phyloP scores from a whole-genome alignment of 1,140 invertebrate genomes.

The Meloidogyne chitwoodi region DNA sequence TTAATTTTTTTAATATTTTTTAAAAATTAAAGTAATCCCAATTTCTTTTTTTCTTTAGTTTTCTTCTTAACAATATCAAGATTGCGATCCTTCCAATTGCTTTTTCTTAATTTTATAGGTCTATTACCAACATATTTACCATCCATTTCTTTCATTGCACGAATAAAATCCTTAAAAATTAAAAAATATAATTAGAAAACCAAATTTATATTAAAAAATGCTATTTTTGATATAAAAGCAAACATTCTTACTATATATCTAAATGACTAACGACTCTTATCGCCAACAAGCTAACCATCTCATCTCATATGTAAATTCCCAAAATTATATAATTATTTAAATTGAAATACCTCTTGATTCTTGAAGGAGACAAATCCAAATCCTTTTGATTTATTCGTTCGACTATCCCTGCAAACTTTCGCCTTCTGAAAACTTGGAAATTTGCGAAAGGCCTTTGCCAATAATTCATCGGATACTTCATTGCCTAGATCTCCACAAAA shows the following conservation, averaged over 20 bases:
- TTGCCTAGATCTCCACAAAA: conserved; percentile 99
- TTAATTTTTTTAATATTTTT: neutral
- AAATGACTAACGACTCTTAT: neutral
- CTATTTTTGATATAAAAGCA: no score
- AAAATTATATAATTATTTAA: neutral
- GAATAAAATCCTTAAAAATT: conserved; percentile 78
- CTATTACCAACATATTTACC: conserved; percentile 88
- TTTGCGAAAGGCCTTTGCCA: conserved; percentile 72
- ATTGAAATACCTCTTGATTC: conserved; percentile 69
- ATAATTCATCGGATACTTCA: conserved; percentile 65
- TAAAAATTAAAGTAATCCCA: conserved; percentile 60
- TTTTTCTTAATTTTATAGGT: conserved; percentile 94
- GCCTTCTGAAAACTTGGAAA: conserved; percentile 89
- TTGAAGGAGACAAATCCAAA: conserved; percentile 98
- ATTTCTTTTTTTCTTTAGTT: conserved; percentile 75
- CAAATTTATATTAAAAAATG: no score
- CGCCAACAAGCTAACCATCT: neutral
- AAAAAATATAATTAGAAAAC: neutral
- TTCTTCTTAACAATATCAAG: conserved; percentile 89
- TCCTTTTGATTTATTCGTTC: conserved; percentile 95
- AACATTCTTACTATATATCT: no score
- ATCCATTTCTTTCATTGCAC: conserved; percentile 96
- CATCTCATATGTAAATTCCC: neutral
- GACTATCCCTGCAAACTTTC: conserved; percentile 88
- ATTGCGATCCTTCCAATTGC: conserved; percentile 87